Evolutionary conservation across 2,113 vertebrate genomes (phyloP).

Genomic region (Lasiurus cinereus): DNA sequence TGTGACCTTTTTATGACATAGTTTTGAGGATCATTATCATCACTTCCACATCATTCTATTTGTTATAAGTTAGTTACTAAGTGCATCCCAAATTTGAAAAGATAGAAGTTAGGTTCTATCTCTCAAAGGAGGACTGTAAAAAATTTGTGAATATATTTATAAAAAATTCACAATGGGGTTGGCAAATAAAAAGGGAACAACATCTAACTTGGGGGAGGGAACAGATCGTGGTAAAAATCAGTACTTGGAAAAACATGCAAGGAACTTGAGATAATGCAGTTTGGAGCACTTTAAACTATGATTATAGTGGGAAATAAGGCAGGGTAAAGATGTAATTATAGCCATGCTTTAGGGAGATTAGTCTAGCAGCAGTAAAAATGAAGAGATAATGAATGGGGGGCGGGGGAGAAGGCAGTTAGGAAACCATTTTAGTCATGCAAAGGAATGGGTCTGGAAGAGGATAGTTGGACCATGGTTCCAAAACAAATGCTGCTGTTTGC

Average conservation of each 20-base stretch:
- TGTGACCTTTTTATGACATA: neutral
- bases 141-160: neutral
- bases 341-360: neutral
- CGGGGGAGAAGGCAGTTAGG: no score
- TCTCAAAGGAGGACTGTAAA: neutral
- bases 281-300: neutral
- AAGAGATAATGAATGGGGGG: neutral
- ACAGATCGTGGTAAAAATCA: neutral
- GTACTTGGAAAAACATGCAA: neutral
- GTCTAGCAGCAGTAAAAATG: neutral
- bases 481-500: neutral
- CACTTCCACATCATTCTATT: conserved; percentile 26
- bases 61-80: neutral
- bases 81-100: neutral
- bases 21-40: neutral
- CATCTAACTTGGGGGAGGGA: neutral
- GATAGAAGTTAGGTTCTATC: neutral
- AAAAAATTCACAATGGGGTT: neutral
- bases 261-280: neutral
- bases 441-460: neutral
- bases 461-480: neutral
- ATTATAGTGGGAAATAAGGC: neutral
- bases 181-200: neutral
- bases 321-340: neutral
- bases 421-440: neutral